A percentile compares a stretch with the other conserved stretches of the same genome.
Evolutionary conservation across 2,113 vertebrate genomes (phyloP).

Genomic region (Callipepla squamata): DNA sequence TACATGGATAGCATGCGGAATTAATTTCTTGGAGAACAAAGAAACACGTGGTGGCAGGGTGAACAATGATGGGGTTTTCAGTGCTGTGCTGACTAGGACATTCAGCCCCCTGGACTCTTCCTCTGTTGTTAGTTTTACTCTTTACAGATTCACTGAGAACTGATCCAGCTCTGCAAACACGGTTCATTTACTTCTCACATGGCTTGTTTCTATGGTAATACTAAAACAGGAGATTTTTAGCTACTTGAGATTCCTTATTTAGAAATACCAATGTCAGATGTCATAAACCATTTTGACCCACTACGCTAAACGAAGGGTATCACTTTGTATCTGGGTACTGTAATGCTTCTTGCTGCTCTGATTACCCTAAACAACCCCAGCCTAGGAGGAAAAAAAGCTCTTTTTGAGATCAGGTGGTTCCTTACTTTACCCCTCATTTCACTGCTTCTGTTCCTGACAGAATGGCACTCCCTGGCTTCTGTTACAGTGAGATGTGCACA

Average conservation of each 20-base stretch:
- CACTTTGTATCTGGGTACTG: not conserved
- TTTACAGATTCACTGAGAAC: not conserved
- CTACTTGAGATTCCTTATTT: slow-evolving; percentile 53
- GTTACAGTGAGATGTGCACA: not conserved
- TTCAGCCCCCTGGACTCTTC: not conserved
- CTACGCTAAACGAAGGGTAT: not conserved
- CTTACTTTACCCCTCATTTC: not conserved
- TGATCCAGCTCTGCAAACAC: not conserved
- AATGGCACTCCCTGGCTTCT: not conserved
- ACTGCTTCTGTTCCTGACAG: not conserved
- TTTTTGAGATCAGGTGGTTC: not conserved
- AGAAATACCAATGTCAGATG: not conserved
- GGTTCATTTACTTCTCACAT: slow-evolving; percentile 2
- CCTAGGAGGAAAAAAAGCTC: not conserved
- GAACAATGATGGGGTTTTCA: slow-evolving; percentile 1
- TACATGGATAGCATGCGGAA: not conserved
- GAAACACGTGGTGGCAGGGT: slow-evolving; percentile 47
- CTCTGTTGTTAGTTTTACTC: not conserved
- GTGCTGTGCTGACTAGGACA: not conserved
- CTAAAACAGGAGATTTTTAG: slow-evolving; percentile 54
- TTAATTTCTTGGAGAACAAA: slow-evolving; percentile 64
- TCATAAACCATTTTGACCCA: slow-evolving; percentile 1
- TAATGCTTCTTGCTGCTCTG: not conserved
- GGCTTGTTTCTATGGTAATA: slow-evolving; percentile 64
- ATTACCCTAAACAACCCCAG: not conserved